Evolutionary conservation across 2,797 vertebrate species (phyloP).

Genomic region (Rhinogobio ventralis): DNA sequence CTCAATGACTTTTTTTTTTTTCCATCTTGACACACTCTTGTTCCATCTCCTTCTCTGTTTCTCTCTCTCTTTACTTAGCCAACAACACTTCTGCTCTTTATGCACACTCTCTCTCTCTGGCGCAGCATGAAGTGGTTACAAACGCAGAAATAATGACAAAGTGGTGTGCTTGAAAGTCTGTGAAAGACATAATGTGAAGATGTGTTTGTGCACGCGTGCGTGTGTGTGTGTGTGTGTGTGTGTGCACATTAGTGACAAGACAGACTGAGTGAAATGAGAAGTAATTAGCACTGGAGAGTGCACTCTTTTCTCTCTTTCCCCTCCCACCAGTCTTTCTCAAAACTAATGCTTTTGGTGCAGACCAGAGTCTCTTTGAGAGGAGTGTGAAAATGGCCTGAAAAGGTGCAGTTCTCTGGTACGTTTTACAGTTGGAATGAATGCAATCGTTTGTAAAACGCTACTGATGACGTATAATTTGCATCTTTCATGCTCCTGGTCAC

Average conservation of each 20-base stretch:
- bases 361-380: not conserved
- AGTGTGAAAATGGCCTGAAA: slow-evolving; percentile 9
- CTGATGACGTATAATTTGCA: not conserved
- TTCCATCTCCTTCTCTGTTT: not conserved
- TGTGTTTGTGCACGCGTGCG: not conserved
- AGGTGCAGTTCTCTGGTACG: not conserved
- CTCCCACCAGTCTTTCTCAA: not conserved
- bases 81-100: slow-evolving; percentile 24
- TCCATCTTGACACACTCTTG: slow-evolving; percentile 19
- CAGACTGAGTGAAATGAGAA: not conserved
- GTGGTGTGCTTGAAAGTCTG: slow-evolving; percentile 20
- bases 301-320: not conserved
- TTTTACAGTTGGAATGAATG: slow-evolving; percentile 18
- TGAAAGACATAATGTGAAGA: not conserved
- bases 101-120: slow-evolving; percentile 5
- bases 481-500: slow-evolving; percentile 5
- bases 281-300: not conserved
- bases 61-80: not conserved
- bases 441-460: not conserved
- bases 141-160: slow-evolving; percentile 21
- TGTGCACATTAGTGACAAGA: not conserved
- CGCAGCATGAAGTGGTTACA: slow-evolving; percentile 13
- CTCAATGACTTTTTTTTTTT: not conserved
- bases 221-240: not conserved
- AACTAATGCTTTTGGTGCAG: not conserved